Percentiles rank a stretch among this genome's conserved stretches.
phyloP scores from a whole-genome alignment of 2,113 vertebrate genomes.

The Actenoides lindsayi region DNA sequence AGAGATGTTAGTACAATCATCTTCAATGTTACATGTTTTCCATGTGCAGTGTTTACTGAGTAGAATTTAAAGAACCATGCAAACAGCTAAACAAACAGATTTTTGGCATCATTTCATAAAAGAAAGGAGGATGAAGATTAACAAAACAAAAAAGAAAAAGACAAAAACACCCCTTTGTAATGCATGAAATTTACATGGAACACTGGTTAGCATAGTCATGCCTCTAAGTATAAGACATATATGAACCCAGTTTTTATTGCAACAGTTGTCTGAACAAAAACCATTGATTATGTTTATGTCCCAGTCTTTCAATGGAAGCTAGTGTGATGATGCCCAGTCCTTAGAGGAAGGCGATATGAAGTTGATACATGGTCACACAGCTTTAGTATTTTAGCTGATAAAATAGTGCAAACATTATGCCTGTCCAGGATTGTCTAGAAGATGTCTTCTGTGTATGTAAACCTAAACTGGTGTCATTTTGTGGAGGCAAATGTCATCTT shows the following conservation, averaged over 20 bases:
- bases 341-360: background rate
- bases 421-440: background rate
- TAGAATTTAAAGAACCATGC: background rate
- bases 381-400: background rate
- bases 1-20: background rate
- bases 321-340: background rate
- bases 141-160: background rate
- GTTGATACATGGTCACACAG: fast-evolving
- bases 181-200: background rate
- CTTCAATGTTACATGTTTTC: slow-evolving; percentile 24
- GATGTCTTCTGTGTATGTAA: background rate
- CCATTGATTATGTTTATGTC: background rate
- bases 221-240: background rate
- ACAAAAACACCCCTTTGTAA: background rate
- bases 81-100: slow-evolving; percentile 44
- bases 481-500: background rate
- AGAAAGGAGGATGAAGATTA: background rate
- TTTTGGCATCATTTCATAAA: background rate
- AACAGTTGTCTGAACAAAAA: background rate
- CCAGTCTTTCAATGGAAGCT: background rate
- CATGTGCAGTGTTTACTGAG: background rate
- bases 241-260: background rate
- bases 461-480: background rate
- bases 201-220: background rate
- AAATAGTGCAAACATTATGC: background rate